Percentiles rank a stretch among this genome's conserved stretches.
Evolutionary conservation across 2,113 vertebrate species (phyloP).

Genomic region (Chiloscyllium plagiosum): DNA sequence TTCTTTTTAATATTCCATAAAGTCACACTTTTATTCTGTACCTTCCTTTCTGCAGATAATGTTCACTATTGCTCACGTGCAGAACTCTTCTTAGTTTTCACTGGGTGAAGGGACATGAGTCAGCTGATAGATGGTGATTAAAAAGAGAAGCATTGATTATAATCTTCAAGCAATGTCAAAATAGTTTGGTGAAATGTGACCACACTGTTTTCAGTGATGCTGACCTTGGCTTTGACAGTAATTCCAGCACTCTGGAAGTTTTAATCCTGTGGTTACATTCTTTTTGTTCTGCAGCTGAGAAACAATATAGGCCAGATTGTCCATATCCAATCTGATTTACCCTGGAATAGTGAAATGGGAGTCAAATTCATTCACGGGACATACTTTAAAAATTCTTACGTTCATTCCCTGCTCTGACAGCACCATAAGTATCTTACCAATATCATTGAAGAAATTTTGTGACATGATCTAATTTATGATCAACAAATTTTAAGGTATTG

Average conservation of each 20-base stretch:
- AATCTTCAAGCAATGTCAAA: background rate
- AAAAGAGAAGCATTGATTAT: background rate
- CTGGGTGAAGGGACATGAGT: background rate
- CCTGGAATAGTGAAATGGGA: background rate
- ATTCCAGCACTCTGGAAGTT: background rate
- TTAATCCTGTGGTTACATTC: background rate
- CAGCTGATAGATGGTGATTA: too few relatives aligned
- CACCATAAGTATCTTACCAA: background rate
- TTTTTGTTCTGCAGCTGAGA: background rate
- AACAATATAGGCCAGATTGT: background rate
- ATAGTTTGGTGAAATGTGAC: background rate
- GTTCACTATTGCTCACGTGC: background rate
- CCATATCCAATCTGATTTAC: background rate
- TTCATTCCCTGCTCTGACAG: background rate
- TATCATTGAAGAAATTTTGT: background rate
- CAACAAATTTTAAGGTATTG: background rate
- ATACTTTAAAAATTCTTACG: background rate
- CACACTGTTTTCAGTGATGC: background rate
- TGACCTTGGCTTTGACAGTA: background rate
- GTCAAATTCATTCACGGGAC: background rate
- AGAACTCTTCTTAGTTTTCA: background rate
- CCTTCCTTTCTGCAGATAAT: background rate
- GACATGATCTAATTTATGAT: slow-evolving; percentile 18
- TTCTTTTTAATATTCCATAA: background rate
- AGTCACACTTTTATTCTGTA: background rate